These are phyloP conservation scores for Oenanthe melanoleuca DNA, from an alignment of 2,113 vertebrate genomes.

Conservation along the genomic window DNA sequence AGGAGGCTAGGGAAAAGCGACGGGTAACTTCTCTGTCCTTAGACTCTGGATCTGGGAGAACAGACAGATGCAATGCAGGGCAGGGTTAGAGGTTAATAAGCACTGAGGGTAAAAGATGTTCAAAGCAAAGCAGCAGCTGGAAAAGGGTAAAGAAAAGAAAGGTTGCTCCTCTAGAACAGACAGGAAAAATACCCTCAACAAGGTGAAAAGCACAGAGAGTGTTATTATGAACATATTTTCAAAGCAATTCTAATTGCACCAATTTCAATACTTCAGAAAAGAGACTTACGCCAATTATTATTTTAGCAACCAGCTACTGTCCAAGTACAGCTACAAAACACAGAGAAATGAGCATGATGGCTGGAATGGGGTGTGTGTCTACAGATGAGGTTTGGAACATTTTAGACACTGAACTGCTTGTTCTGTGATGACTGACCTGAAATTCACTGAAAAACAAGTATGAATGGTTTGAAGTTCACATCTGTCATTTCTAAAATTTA, in stretches of 20 bases:
- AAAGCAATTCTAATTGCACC: neutral
- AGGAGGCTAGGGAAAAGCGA: constrained; percentile 90
- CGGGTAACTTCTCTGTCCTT: constrained; percentile 85
- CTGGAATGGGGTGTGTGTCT: neutral
- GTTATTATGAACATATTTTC: neutral
- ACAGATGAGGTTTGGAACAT: neutral
- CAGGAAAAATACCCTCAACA: neutral
- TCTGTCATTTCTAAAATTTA: neutral
- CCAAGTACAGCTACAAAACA: neutral
- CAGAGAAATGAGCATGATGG: neutral
- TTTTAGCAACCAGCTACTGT: neutral
- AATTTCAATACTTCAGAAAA: neutral
- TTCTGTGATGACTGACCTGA: neutral
- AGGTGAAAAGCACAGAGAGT: neutral
- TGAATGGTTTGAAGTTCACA: neutral
- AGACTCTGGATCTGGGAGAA: constrained; percentile 78
- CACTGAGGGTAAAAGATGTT: constrained; percentile 18
- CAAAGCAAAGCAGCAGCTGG: constrained; percentile 45
- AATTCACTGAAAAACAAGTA: neutral
- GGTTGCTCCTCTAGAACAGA: neutral
- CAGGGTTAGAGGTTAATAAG: constrained; percentile 61
- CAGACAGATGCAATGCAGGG: constrained; percentile 69
- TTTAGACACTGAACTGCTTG: constrained; percentile 1
- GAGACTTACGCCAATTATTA: neutral
- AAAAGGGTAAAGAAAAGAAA: neutral